Evolutionary conservation across 30 jellyfish, hydroid and myxozoan species (phyloP), one percentile per base, ranked within the genome.

Genomic region (Mastigias papua): DNA sequence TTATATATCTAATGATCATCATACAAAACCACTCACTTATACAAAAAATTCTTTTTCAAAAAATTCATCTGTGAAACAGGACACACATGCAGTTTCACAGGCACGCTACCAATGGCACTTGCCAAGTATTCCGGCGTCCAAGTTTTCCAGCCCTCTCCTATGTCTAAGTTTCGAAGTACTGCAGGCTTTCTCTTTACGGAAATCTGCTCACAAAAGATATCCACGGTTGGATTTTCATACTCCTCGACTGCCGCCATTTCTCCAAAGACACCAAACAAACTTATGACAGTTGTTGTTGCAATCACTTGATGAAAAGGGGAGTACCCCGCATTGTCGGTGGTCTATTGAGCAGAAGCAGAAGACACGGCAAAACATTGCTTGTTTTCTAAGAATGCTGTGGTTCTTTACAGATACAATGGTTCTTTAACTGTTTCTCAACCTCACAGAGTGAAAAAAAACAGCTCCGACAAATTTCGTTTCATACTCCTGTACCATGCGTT

Each of bases 41-140:
- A 93, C n/a, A 61, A 63, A 69, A 93, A 93, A 61, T 93, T 93
- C 87, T 93, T 93, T 29, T 79, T 93, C 70, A 93, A 30, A 63
- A 93, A 93, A 72, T 93, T 91, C 93, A 93, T 68, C 58, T 76
- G 71, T 30, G 98, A 72, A 15, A 63, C 81, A 22, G 97, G 97
- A 46, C 88, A 80, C 26, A 93, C 98, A 61, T 93, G 98, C 3
- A 89, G 66, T 69, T 83, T 84, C 16, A 93, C 98, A 26, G 95
- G 91, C n/a, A 48, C 50, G 2, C 62, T 49, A 9, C 93, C 95
- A 65, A 87, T 76, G 13, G 73, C 33, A 8, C 70, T 65, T 0
- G 95, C 89, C 19, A 93, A 85, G 48, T 93, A 87, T 21, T 63
- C 88, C 21, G 90, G 73, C 8, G 72, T 87, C 98, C 98, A 93